Evolutionary conservation across 2,888 invertebrate genomes (phyloP).

Genomic region (Agriopis leucophaearia): DNA sequence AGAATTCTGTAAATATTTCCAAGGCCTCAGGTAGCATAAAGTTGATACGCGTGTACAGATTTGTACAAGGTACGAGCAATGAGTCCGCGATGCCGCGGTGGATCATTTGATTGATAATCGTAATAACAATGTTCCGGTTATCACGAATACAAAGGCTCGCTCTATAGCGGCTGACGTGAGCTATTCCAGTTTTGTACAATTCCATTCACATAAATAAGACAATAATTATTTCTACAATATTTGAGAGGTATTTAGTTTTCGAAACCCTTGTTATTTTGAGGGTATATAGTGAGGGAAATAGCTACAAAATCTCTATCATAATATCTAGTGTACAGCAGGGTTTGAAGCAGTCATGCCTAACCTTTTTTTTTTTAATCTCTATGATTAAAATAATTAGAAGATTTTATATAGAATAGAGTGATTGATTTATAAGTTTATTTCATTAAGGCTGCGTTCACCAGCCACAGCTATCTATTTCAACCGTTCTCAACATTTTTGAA

Average conservation of each 20-base stretch:
- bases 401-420: too few relatives aligned
- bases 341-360: too few relatives aligned
- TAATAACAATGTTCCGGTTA: slow-evolving; percentile 78
- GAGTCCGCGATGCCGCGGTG: slow-evolving; percentile 48
- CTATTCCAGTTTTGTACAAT: slow-evolving; percentile 31
- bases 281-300: too few relatives aligned
- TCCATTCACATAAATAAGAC: slow-evolving; percentile 25
- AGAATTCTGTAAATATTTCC: slow-evolving; percentile 5
- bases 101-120: slow-evolving; percentile 64
- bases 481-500: too few relatives aligned
- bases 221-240: slow-evolving; percentile 2
- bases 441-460: too few relatives aligned
- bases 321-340: too few relatives aligned
- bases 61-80: slow-evolving; percentile 16
- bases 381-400: too few relatives aligned
- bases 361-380: too few relatives aligned
- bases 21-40: background rate
- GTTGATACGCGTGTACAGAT: slow-evolving; percentile 1
- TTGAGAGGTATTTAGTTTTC: background rate
- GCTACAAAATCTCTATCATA: background rate
- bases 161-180: slow-evolving; percentile 44
- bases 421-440: too few relatives aligned
- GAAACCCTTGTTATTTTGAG: background rate
- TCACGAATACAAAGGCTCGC: slow-evolving; percentile 66
- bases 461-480: too few relatives aligned